Evolutionary conservation across 2,888 invertebrate genomes (phyloP).

Genomic region (Cantharis flavilabris): DNA sequence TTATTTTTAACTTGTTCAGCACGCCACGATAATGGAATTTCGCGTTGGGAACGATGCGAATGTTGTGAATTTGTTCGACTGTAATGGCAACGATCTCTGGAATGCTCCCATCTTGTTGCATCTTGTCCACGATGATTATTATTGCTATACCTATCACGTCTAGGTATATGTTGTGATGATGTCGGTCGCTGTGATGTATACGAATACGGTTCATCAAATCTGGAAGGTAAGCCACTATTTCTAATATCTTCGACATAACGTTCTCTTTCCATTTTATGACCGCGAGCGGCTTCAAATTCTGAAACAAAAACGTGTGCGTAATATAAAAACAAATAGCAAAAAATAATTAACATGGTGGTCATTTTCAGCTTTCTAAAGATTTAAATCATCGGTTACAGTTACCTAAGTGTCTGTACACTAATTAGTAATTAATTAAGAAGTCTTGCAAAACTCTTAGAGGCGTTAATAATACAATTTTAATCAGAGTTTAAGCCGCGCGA

Average conservation of each 20-base stretch:
- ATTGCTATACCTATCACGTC: background rate
- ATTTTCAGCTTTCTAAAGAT: background rate
- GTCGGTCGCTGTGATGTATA: background rate
- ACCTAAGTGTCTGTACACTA: background rate
- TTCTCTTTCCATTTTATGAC: constrained; percentile 68
- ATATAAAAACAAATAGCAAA: background rate
- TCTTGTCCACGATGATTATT: background rate
- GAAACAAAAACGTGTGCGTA: constrained; percentile 35
- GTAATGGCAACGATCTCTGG: background rate
- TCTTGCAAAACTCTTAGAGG: constrained; percentile 11
- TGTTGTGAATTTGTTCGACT: background rate
- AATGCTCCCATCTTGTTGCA: background rate
- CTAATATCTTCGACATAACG: constrained; percentile 58
- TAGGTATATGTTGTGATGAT: background rate
- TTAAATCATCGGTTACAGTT: constrained; percentile 3
- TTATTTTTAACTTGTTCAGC: background rate
- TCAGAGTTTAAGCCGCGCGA: background rate
- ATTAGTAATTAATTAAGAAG: constrained; percentile 7
- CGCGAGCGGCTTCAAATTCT: constrained; percentile 70
- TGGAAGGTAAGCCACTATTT: background rate
- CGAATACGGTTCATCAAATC: background rate
- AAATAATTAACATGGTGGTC: background rate
- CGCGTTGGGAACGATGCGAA: background rate
- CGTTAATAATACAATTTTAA: constrained; percentile 24
- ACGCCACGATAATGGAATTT: background rate